Evolutionary conservation across 2,113 vertebrate genomes (phyloP), one percentile per base, ranked within the genome.

Genomic region (Aegypius monachus): DNA sequence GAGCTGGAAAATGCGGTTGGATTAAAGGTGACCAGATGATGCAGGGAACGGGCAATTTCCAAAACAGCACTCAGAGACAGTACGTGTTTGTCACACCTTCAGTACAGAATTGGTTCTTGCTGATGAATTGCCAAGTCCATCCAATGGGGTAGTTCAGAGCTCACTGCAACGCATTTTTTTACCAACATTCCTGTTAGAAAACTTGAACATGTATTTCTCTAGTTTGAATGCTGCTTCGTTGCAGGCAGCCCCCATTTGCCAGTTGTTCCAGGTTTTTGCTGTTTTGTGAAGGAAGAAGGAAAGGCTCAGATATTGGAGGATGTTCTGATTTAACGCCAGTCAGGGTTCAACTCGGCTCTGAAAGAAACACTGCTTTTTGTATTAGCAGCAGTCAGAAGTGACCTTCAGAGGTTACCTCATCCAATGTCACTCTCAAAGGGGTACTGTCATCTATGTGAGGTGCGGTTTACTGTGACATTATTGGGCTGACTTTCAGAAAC

Each of bases 131-230:
- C 48, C 19, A 75, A 23, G n/a, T 92, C 40, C 22, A 59, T 63
- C 63, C 78, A 25, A 5, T 58, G 29, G 45, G 11, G 9, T 93
- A 85, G 52, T 77, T 81, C n/a, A 80, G 63, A 86, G 68, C 56
- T 94, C 31, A 61, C 50, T 91, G 81, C 70, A 80, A 53, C 71
- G 43, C 63, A 32, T 81, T 71, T 95, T 97, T 98, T 95, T 81
- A 93, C 75, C 95, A 89, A 98, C 98, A 98, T 98, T 99, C 98
- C 98, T 96, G 88, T 95, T 98, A 95, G 90, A 97, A 97, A 91
- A 96, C 78, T 94, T 82, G 62, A 97, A 96, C 40, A 13, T 75
- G n/a, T 93, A 96, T 95, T 97, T 97, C 91, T 96, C 36, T 91
- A 75, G 71, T 97, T 96, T 87, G 65, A 88, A 95, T 94, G 87